Conservation (phyloP, 2,888 invertebrate species). For the Leucophora obtusa region DNA sequence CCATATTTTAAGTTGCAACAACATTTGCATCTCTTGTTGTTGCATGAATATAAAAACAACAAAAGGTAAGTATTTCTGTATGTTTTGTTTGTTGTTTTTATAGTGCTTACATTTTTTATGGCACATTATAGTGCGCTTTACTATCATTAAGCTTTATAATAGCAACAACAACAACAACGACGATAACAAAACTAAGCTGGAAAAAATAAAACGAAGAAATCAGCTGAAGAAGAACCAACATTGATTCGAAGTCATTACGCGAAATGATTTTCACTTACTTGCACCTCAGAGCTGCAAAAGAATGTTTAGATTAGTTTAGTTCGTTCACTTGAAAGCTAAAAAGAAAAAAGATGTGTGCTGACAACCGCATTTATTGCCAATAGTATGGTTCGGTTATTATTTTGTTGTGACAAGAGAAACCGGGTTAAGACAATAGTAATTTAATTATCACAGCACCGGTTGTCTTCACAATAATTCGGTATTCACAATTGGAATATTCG, state of each 20-base stretch:
- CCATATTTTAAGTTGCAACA: constrained; percentile 57
- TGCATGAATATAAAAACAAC: constrained; percentile 21
- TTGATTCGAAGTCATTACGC: neutral
- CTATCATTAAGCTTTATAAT: constrained; percentile 24
- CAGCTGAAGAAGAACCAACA: neutral
- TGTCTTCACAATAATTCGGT: no score
- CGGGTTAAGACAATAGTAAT: no score
- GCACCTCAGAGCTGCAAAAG: neutral
- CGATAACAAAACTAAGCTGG: neutral
- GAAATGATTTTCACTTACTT: constrained; percentile 2
- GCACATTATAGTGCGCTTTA: constrained; percentile 28
- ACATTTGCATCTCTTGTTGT: constrained; percentile 55
- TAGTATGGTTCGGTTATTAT: no score
- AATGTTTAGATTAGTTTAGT: neutral
- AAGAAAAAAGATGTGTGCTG: no score
- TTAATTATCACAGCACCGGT: no score
- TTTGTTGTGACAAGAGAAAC: no score
- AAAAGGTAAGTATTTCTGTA: neutral
- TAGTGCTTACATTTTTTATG: constrained; percentile 27
- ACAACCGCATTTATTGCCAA: no score
- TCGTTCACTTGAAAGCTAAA: no score
- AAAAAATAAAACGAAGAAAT: neutral
- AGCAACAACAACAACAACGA: neutral
- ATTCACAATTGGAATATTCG: no score
- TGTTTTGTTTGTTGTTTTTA: neutral